Conservation (phyloP, 2,113 vertebrate species). For the Muntiacus muntjak region DNA sequence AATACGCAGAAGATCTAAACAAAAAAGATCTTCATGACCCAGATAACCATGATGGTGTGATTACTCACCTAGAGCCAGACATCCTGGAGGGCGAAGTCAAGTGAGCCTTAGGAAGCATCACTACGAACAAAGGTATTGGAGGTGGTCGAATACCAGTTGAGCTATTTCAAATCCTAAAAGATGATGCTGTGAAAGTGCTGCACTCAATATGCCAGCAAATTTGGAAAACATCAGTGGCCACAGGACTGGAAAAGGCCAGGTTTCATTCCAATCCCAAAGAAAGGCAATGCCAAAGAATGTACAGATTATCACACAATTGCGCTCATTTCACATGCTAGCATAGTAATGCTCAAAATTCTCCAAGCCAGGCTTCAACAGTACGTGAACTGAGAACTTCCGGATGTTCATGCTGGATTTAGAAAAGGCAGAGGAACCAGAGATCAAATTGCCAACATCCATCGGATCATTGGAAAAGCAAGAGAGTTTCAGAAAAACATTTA, state of each 20-base stretch:
- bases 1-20: not conserved
- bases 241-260: not conserved
- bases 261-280: not conserved
- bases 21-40: not conserved
- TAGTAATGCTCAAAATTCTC: not conserved
- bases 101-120: not conserved
- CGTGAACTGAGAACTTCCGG: not conserved
- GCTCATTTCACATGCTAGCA: not conserved
- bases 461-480: not conserved
- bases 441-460: not conserved
- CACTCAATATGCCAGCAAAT: not conserved
- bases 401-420: not conserved
- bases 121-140: not conserved
- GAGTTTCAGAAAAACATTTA: not conserved
- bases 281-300: not conserved
- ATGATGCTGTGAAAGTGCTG: not conserved
- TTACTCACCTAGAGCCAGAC: not conserved
- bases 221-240: not conserved
- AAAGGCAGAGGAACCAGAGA: not conserved
- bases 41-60: not conserved
- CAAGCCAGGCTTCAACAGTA: not conserved
- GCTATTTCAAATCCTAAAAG: not conserved
- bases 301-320: not conserved
- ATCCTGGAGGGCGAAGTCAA: not conserved
- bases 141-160: not conserved